phyloP scores from a whole-genome alignment of 2,113 vertebrate species.

The Chaenocephalus aceratus region DNA sequence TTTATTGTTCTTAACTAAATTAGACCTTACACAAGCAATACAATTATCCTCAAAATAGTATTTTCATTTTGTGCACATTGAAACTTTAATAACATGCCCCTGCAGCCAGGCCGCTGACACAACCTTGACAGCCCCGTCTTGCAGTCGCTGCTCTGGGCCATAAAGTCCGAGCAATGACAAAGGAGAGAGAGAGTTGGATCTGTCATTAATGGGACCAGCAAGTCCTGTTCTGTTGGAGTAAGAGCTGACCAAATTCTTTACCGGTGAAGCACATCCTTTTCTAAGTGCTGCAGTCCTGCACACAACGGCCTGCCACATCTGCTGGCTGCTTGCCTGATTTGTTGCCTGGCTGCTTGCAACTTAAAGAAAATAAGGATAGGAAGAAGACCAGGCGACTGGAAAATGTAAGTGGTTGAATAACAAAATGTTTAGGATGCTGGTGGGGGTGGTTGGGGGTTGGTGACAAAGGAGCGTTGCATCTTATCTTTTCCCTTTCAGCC shows the following conservation, averaged over 20 bases:
- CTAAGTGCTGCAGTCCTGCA: conserved; percentile 48
- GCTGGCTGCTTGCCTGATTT: conserved; percentile 68
- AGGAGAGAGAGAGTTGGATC: conserved; percentile 36
- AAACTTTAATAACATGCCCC: neutral
- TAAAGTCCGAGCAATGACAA: conserved; percentile 14
- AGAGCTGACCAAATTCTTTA: conserved; percentile 68
- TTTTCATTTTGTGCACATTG: neutral
- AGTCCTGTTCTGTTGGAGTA: conserved; percentile 42
- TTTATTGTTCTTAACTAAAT: neutral
- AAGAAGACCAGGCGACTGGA: conserved; percentile 57
- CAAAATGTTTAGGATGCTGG: conserved; percentile 47
- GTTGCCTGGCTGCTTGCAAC: conserved; percentile 51
- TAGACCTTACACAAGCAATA: conserved; percentile 9
- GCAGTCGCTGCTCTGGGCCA: conserved; percentile 38
- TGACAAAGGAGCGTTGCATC: conserved; percentile 52
- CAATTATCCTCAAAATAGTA: neutral
- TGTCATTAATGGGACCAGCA: conserved; percentile 66
- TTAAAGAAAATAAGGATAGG: conserved; percentile 6
- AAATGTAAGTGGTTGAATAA: conserved; percentile 63
- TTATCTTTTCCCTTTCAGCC: conserved; percentile 71
- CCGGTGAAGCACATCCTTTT: conserved; percentile 75
- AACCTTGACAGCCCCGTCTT: neutral
- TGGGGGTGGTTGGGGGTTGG: neutral
- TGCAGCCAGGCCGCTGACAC: neutral
- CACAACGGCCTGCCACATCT: conserved; percentile 71